Evolutionary conservation across 1,140 invertebrate genomes (phyloP).

Genomic region (Drosophila willistoni): DNA sequence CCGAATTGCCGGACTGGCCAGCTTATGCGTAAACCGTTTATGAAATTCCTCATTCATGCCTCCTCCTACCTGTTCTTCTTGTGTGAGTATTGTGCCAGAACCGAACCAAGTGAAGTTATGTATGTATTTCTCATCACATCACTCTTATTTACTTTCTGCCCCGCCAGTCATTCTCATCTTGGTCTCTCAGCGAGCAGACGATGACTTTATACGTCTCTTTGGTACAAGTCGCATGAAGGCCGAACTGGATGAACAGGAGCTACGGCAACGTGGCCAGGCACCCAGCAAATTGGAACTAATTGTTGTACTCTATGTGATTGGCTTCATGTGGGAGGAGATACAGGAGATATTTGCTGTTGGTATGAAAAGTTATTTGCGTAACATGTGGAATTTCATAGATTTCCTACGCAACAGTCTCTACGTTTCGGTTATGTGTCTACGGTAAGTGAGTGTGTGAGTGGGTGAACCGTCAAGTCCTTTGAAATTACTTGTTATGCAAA

Average conservation of each 20-base stretch:
- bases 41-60: constrained; percentile 97
- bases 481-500: no score
- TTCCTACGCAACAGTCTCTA: constrained; percentile 95
- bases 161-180: constrained; percentile 92
- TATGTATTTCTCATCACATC: constrained; percentile 73
- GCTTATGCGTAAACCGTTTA: constrained; percentile 94
- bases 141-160: constrained; percentile 55
- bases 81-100: constrained; percentile 84
- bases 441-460: constrained; percentile 77
- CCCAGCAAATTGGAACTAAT: constrained; percentile 91
- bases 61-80: constrained; percentile 96
- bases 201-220: constrained; percentile 88
- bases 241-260: constrained; percentile 85
- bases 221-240: constrained; percentile 87
- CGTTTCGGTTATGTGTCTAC: constrained; percentile 89
- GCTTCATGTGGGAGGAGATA: constrained; percentile 96
- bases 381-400: constrained; percentile 99
- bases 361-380: constrained; percentile 91
- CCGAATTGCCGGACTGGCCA: constrained; percentile 90
- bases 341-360: constrained; percentile 94
- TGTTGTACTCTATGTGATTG: constrained; percentile 90
- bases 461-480: neutral
- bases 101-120: constrained; percentile 68
- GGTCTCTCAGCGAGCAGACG: constrained; percentile 93
- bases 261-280: constrained; percentile 89